Base-by-base conservation (phyloP, 1,140 invertebrate species). In the Drosophila lini region DNA sequence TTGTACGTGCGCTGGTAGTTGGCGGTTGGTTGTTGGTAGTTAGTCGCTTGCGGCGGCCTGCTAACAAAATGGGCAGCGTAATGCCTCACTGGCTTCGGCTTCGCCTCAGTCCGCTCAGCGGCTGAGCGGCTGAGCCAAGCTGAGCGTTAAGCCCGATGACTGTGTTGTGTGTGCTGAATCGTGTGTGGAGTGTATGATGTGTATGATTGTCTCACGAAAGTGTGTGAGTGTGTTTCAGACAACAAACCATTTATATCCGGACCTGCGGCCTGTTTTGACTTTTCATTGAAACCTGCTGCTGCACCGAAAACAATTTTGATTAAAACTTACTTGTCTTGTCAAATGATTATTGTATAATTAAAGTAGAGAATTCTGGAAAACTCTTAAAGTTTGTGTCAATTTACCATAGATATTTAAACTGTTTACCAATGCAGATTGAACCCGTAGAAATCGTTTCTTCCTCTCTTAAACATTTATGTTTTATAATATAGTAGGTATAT, bases 231-330 rank as follows among this genome's bases (percentile, higher is more conserved):
- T 84, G 75, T 77, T 70, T 78, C 65, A 78, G 65, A 79, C 82
- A 88, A 83, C 83, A 88, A 88, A 88, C 84, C 84, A 88, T 88
- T 88, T 88, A 88, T 88, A 88, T 88, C 83, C 83, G 83, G 83
- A 89, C 84, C 83, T 88, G 84, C 81, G 83, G 83, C 83, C 84
- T 83, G 83, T 88, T 89, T 88, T 80, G 84, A 88, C 80, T 89
- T 86, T 83, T 86, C 83, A 86, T 86, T 88, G 80, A 88, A 89
- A 89, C 80, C 70, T 69, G 63, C 81, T 77, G 78, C 50, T 65
- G 53, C 38, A 69, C 65, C 34, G 65, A 53, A 45, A 69, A 53
- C 38, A 69, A 69, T 44, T 58, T 64, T 22, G 16, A 36, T 16
- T 3, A 53, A 53, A 11, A 22, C 16, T 47, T 47, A 55, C 25